Evolutionary conservation across 2,113 vertebrate species (phyloP).

Genomic region (Cyprinodon brontotheroides): DNA sequence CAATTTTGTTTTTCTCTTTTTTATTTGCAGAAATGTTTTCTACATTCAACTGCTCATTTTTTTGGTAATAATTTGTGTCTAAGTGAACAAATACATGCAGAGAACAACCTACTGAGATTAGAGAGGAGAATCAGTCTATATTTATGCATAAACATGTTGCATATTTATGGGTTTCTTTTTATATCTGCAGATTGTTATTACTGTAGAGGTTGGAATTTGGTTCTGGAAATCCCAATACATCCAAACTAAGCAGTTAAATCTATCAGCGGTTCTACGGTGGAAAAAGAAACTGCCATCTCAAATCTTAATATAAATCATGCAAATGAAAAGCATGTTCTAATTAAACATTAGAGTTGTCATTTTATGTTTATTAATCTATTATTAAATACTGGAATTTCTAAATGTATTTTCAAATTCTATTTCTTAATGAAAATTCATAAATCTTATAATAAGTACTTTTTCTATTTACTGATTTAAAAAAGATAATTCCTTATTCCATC

Average conservation of each 20-base stretch:
- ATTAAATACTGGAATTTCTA: no score
- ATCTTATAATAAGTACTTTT: no score
- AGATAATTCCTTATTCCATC: no score
- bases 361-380: no score
- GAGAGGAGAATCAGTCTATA: slow-evolving; percentile 36
- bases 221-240: background rate
- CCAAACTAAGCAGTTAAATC: background rate
- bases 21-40: background rate
- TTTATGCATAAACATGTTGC: slow-evolving; percentile 3
- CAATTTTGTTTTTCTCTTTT: background rate
- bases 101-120: slow-evolving; percentile 11
- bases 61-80: background rate
- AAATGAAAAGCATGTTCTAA: no score
- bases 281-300: no score
- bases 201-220: background rate
- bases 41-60: background rate
- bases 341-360: no score
- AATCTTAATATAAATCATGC: no score
- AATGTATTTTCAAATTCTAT: no score
- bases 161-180: slow-evolving; percentile 9
- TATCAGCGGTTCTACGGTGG: background rate
- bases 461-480: no score
- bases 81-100: slow-evolving; percentile 38
- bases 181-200: background rate
- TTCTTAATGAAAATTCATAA: no score